Evolutionary conservation across 2,797 vertebrate species (phyloP), one percentile per base, ranked within the genome.

Genomic region (Peromyscus attwateri): DNA sequence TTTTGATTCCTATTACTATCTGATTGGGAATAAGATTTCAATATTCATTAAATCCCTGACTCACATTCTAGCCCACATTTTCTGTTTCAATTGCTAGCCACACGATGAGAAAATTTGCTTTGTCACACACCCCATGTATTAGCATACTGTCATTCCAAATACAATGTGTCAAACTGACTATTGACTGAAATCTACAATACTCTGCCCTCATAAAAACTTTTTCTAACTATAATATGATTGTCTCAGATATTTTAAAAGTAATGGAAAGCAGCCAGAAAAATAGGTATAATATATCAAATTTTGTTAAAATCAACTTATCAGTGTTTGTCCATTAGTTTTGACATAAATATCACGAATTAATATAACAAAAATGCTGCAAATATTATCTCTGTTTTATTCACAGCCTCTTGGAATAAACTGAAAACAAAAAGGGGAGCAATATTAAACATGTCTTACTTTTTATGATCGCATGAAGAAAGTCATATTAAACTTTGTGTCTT

Each of bases 71-170:
- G 16, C 11, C 1, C 31, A 27, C 34, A 37, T 27, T 66, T 4
- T 79, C 25, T 31, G 9, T 11, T 60, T 25, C 8, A 12, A 17
- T 21, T n/a, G n/a, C 19, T 34, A 12, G 19, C 13, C 19, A 60
- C 7, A 29, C 31, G 4, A n/a, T n/a, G 52, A 46, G 37, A 81
- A 70, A 17, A 46, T 62, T n/a, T 60, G 19, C 52, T 70, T 43
- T 46, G 23, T 0, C 2, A 46, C 29, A 11, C 16, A 25, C 0
- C 9, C 14, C 55, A 21, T 43, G 37, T 1, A 16, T n/a, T n/a
- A 23, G 14, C 62, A 34, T 16, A 5, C 40, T 73, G 9, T 4
- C 23, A 89, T 16, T 2, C 2, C 23, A 46, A 84, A 75, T 29
- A 6, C 3, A 75, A 64, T 43, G 23, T 27, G 2, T 29, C 14